Conservation (phyloP, 2,113 vertebrate species). For the Apodemus speciosus region DNA sequence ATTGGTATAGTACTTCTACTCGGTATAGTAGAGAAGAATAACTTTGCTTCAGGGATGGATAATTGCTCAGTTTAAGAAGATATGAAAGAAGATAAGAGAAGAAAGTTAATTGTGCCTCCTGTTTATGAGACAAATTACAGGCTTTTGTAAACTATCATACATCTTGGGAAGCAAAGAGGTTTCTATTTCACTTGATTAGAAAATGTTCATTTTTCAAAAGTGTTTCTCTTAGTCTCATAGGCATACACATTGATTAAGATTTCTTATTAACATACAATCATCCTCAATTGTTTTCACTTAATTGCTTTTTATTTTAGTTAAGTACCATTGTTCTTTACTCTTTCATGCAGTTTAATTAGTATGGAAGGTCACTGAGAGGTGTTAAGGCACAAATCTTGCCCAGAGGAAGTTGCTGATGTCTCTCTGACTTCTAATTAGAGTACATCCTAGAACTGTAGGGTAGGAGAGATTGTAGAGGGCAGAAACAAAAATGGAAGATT, state of each 20-base stretch:
- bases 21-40: conserved; percentile 45
- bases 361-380: conserved; percentile 79
- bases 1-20: background rate
- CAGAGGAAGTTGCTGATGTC: conserved; percentile 74
- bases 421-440: conserved; percentile 77
- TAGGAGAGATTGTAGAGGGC: conserved; percentile 2
- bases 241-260: conserved; percentile 82
- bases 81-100: conserved; percentile 36
- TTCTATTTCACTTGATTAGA: conserved; percentile 71
- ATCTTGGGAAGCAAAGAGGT: conserved; percentile 60
- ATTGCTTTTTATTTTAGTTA: conserved; percentile 82
- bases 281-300: conserved; percentile 81
- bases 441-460: conserved; percentile 41
- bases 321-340: conserved; percentile 80
- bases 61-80: conserved; percentile 52
- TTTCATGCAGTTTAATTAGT: conserved; percentile 79
- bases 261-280: conserved; percentile 81
- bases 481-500: conserved; percentile 33
- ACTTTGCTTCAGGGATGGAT: conserved; percentile 49
- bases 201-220: conserved; percentile 72
- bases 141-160: background rate
- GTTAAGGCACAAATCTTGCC: conserved; percentile 75
- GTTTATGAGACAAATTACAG: conserved; percentile 45
- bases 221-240: conserved; percentile 70
- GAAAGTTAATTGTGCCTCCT: conserved; percentile 21